Evolutionary conservation across 2,888 invertebrate genomes (phyloP).

Genomic region (Agrotis exclamationis): DNA sequence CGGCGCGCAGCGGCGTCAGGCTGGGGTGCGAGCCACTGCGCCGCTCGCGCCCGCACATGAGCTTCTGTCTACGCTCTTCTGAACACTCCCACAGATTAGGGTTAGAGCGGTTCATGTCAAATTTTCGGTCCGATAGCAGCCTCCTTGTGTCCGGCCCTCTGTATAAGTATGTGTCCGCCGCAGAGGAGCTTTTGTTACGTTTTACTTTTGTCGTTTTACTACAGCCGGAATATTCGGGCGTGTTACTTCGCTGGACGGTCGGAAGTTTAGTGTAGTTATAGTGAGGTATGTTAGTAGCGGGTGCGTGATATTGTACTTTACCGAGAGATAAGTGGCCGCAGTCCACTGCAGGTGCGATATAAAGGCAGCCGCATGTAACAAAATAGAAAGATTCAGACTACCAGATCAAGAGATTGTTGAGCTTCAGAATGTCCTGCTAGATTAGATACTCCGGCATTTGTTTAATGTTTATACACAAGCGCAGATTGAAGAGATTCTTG

Average conservation of each 20-base stretch:
- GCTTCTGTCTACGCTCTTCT: conserved; percentile 77
- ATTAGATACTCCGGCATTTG: conserved; percentile 45
- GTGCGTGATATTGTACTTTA: conserved; percentile 94
- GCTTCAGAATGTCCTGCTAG: conserved; percentile 30
- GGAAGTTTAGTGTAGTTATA: conserved; percentile 85
- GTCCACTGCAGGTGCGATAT: conserved; percentile 92
- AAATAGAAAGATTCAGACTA: conserved; percentile 89
- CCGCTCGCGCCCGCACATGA: conserved; percentile 75
- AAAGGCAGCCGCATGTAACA: conserved; percentile 92
- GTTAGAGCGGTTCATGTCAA: conserved; percentile 87
- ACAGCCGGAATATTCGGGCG: conserved; percentile 81
- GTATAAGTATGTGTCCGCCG: conserved; percentile 84
- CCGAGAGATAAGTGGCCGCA: conserved; percentile 92
- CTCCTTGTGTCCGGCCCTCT: conserved; percentile 83
- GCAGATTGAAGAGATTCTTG: conserved; percentile 60
- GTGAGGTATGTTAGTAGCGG: conserved; percentile 89
- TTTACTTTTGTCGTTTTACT: conserved; percentile 83
- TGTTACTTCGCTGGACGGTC: conserved; percentile 80
- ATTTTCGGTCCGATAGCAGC: conserved; percentile 83
- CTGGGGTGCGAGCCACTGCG: conserved; percentile 87
- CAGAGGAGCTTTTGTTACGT: conserved; percentile 89
- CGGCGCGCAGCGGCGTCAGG: conserved; percentile 70
- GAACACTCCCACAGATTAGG: conserved; percentile 86
- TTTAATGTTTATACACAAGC: conserved; percentile 57
- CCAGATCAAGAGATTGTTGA: conserved; percentile 56